Evolutionary conservation across 35 echinoderm and acorn worm genomes (phyloP).

Genomic region (Apostichopus parvimensis): DNA sequence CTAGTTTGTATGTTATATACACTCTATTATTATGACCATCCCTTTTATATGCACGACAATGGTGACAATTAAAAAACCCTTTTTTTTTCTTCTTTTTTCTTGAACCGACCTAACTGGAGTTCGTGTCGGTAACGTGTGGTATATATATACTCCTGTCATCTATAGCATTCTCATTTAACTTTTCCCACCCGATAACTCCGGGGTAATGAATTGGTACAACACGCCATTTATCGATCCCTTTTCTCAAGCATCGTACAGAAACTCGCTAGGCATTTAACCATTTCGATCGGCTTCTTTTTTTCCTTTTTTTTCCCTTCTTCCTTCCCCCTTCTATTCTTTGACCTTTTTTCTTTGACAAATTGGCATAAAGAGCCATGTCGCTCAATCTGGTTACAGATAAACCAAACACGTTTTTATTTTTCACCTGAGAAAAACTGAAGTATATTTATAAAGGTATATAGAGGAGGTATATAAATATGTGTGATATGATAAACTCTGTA

Average conservation of each 20-base stretch:
- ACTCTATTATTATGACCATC: too few relatives aligned
- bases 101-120: neutral
- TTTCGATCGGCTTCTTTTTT: neutral
- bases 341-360: slow-evolving; percentile 16
- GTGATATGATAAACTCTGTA: too few relatives aligned
- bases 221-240: slow-evolving; percentile 57
- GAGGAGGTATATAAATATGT: too few relatives aligned
- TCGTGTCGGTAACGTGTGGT: slow-evolving; percentile 46
- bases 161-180: slow-evolving; percentile 48
- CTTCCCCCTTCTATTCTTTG: slow-evolving; percentile 10
- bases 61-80: slow-evolving; percentile 32
- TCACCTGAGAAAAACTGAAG: too few relatives aligned
- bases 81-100: neutral
- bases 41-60: slow-evolving; percentile 13
- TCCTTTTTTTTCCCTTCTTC: neutral
- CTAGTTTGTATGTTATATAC: too few relatives aligned
- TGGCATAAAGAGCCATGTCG: slow-evolving; percentile 23
- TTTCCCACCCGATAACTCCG: slow-evolving; percentile 22
- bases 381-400: neutral
- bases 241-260: slow-evolving; percentile 36
- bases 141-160: neutral
- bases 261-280: slow-evolving; percentile 28
- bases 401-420: neutral
- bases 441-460: too few relatives aligned
- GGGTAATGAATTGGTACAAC: slow-evolving; percentile 61